Evolutionary conservation across 2,113 vertebrate species (phyloP).

Genomic region (Coptodon rendalli): DNA sequence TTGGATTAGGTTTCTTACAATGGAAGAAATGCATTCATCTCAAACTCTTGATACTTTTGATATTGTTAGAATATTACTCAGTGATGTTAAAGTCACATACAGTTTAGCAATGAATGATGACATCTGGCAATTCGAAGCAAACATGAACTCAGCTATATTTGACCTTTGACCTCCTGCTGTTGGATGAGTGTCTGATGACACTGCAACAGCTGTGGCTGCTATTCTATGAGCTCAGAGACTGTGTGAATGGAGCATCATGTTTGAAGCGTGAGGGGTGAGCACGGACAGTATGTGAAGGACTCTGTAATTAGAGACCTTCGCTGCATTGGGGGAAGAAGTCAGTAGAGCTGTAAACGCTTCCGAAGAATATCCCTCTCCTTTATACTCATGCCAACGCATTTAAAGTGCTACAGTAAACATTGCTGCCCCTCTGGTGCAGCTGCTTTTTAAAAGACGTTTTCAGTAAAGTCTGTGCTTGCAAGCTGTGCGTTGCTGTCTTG

Average conservation of each 20-base stretch:
- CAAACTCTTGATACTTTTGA: not conserved
- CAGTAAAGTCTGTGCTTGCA: not conserved
- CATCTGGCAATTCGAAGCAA: slow-evolving; percentile 13
- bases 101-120: not conserved
- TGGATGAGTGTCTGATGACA: slow-evolving; percentile 50
- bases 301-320: slow-evolving; percentile 60
- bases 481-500: not conserved
- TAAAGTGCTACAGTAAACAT: slow-evolving; percentile 39
- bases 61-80: not conserved
- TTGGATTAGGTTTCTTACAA: not conserved
- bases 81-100: not conserved
- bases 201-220: slow-evolving; percentile 64
- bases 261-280: slow-evolving; percentile 51
- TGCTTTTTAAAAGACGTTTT: not conserved
- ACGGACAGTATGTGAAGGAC: slow-evolving; percentile 62
- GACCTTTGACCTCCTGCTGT: slow-evolving; percentile 53
- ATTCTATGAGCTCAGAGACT: slow-evolving; percentile 50
- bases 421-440: not conserved
- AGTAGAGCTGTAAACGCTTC: slow-evolving; percentile 61
- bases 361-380: slow-evolving; percentile 44
- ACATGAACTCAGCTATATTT: slow-evolving; percentile 30
- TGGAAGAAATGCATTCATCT: not conserved
- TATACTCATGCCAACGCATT: slow-evolving; percentile 26
- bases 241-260: slow-evolving; percentile 58
- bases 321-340: slow-evolving; percentile 22